Conservation (phyloP, 2,113 vertebrate species). For the Eurypyga helias region DNA sequence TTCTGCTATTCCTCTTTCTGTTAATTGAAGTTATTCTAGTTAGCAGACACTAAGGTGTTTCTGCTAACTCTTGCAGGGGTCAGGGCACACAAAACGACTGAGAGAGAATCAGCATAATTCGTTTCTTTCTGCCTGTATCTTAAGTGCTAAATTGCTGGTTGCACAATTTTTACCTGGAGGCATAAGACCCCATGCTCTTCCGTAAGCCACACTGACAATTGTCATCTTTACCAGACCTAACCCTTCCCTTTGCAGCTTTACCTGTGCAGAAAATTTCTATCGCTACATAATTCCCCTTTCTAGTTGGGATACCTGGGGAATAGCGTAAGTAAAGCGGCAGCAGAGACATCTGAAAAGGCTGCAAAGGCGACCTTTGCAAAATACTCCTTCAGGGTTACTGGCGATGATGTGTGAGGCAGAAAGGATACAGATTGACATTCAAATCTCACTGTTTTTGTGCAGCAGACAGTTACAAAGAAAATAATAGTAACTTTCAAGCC, state of each 20-base stretch:
- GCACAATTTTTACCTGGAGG: not conserved
- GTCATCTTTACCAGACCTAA: not conserved
- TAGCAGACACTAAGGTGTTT: not conserved
- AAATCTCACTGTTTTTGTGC: not conserved
- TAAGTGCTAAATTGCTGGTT: not conserved
- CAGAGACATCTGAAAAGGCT: not conserved
- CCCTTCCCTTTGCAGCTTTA: not conserved
- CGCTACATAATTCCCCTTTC: not conserved
- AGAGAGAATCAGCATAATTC: not conserved
- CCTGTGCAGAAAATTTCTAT: not conserved
- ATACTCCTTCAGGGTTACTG: slow-evolving; percentile 20
- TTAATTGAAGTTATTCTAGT: not conserved
- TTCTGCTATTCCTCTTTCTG: not conserved
- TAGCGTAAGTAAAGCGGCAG: not conserved
- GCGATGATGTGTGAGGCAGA: not conserved
- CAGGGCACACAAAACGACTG: rapidly evolving
- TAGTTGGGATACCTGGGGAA: not conserved
- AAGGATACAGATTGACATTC: slow-evolving; percentile 15
- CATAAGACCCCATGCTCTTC: not conserved
- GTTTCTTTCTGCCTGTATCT: not conserved
- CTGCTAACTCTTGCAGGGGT: not conserved
- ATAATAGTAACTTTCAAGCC: slow-evolving; percentile 16
- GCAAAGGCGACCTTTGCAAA: not conserved
- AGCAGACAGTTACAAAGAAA: not conserved
- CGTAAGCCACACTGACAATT: rapidly evolving